Conservation (phyloP, 2,888 invertebrate species). For the Drosophila siamana region DNA sequence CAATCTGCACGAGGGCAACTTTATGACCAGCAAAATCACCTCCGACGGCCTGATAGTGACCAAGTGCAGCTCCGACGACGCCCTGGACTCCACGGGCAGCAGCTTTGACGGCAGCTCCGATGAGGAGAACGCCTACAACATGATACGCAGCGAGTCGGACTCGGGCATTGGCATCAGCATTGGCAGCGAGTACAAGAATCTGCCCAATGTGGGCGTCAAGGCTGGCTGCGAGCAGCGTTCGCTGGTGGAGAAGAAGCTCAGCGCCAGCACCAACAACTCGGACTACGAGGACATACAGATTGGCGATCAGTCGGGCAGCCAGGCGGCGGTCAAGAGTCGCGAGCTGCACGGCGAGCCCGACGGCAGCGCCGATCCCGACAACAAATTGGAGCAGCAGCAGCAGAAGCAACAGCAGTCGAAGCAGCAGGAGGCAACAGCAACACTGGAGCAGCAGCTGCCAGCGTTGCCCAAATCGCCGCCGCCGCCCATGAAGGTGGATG, state of each 20-base stretch:
- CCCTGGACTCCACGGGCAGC: constrained; percentile 85
- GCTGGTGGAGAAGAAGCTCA: constrained; percentile 81
- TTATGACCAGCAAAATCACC: constrained; percentile 86
- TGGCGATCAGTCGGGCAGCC: constrained; percentile 67
- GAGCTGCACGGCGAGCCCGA: constrained; percentile 94
- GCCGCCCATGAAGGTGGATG: constrained; percentile 83
- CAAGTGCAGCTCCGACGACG: constrained; percentile 85
- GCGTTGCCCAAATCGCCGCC: constrained; percentile 87
- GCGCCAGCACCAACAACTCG: constrained; percentile 83
- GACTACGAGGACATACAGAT: constrained; percentile 85
- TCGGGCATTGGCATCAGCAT: constrained; percentile 85
- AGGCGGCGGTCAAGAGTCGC: constrained; percentile 87
- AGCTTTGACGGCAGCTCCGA: constrained; percentile 85
- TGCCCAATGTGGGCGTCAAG: constrained; percentile 35
- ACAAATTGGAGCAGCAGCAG: constrained; percentile 88
- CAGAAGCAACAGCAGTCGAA: constrained; percentile 88
- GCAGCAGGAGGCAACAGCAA: constrained; percentile 80
- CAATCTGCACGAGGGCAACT: constrained; percentile 85
- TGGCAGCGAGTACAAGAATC: constrained; percentile 82
- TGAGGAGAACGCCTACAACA: constrained; percentile 85
- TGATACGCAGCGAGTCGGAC: constrained; percentile 85
- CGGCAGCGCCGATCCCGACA: constrained; percentile 93
- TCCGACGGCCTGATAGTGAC: constrained; percentile 85
- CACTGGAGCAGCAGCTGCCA: constrained; percentile 86
- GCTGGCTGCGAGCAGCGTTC: constrained; percentile 62